phyloP scores from a whole-genome alignment of 2,888 invertebrate genomes.

The Maniola hyperantus region DNA sequence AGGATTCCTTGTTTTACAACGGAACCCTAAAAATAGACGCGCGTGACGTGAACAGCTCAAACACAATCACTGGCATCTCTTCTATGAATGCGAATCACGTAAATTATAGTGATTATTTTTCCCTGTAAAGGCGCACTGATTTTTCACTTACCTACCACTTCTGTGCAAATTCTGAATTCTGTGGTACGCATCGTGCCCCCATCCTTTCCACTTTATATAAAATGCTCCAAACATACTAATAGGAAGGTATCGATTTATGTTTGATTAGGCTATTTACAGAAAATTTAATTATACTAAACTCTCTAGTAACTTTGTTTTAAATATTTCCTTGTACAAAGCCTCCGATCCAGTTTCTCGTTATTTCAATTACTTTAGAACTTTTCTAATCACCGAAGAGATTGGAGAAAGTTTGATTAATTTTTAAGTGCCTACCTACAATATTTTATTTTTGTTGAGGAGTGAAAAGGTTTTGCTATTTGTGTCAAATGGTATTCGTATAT shows the following conservation, averaged over 20 bases:
- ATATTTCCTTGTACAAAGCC: constrained; percentile 12
- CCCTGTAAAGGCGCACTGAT: too few relatives aligned
- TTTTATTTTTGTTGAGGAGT: neutral
- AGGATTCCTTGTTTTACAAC: too few relatives aligned
- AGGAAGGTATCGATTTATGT: neutral
- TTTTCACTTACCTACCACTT: too few relatives aligned
- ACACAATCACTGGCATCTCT: too few relatives aligned
- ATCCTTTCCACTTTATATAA: too few relatives aligned
- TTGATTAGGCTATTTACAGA: neutral
- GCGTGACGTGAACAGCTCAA: too few relatives aligned
- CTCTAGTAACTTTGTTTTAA: neutral
- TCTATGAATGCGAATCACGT: too few relatives aligned
- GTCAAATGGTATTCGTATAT: neutral
- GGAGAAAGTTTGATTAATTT: constrained; percentile 21
- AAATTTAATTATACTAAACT: constrained; percentile 5
- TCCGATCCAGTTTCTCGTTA: constrained; percentile 14
- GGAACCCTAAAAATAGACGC: too few relatives aligned
- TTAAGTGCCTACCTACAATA: neutral
- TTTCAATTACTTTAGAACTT: constrained; percentile 23
- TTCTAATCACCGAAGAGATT: constrained; percentile 22
- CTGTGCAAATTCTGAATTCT: too few relatives aligned
- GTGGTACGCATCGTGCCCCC: too few relatives aligned
- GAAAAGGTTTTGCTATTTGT: constrained; percentile 1
- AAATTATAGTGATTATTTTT: too few relatives aligned
- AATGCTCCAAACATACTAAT: neutral